phyloP scores from a whole-genome alignment of 1,140 invertebrate species.

The Penaeus chinensis region DNA sequence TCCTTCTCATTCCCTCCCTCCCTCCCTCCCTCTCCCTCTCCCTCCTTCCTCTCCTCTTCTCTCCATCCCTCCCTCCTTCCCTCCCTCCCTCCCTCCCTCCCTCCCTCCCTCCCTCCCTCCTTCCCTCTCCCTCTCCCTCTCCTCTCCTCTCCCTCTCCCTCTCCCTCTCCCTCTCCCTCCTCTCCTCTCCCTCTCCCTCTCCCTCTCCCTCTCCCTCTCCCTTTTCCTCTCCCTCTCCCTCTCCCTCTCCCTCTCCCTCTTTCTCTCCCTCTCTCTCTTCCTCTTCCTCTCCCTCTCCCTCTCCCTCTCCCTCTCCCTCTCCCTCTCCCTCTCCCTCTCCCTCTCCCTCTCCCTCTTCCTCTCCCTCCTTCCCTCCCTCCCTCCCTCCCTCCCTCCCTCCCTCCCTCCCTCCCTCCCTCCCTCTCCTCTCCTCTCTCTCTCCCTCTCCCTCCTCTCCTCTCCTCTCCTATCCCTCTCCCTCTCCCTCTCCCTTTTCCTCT shows the following conservation, averaged over 20 bases:
- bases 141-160: not conserved
- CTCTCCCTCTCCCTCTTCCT: not conserved
- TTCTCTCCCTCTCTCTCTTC: no score
- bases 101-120: not conserved
- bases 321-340: not conserved
- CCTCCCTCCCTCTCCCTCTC: not conserved
- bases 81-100: no score
- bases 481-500: not conserved
- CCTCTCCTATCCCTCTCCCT: not conserved
- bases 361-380: no score
- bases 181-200: not conserved
- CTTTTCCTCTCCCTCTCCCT: conserved; percentile 11
- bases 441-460: not conserved
- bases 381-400: no score
- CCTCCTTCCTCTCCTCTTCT: not conserved
- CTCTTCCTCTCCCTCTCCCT: no score
- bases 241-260: no score
- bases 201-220: not conserved
- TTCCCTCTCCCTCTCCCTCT: conserved; percentile 10
- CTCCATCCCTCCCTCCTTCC: no score
- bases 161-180: not conserved
- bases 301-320: not conserved
- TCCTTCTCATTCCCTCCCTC: no score
- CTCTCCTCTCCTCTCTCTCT: not conserved
- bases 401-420: conserved; percentile 6